Conservation (phyloP, 2,888 invertebrate genomes). For the Elmis aenea region DNA sequence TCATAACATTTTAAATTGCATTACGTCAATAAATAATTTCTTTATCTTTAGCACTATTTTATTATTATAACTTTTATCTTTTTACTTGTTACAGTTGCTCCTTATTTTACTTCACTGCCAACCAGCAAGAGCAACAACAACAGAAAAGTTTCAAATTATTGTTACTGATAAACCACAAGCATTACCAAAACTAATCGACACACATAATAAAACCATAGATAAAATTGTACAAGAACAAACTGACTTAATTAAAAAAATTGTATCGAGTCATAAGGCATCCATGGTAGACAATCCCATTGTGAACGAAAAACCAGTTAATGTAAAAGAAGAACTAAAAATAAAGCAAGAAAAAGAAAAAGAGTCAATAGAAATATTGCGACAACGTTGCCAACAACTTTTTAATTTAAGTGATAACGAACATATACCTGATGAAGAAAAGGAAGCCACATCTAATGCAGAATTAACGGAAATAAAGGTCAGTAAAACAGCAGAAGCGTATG, state of each 20-base stretch:
- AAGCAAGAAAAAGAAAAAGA: conserved; percentile 20
- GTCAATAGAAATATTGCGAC: conserved; percentile 33
- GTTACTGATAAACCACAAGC: conserved; percentile 7
- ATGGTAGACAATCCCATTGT: conserved; percentile 24
- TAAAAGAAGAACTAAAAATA: conserved; percentile 3
- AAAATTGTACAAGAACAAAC: conserved; percentile 39
- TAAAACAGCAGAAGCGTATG: conserved; percentile 14
- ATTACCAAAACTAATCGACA: no score
- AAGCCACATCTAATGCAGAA: no score
- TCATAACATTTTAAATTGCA: no score
- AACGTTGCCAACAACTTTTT: conserved; percentile 34
- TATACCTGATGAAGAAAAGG: background rate
- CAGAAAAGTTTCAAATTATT: conserved; percentile 8
- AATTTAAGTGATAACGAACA: conserved; percentile 4
- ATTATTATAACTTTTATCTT: no score
- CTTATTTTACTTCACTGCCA: no score
- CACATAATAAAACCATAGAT: conserved; percentile 27
- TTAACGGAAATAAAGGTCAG: no score
- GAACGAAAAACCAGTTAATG: conserved; percentile 23
- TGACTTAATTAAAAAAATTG: conserved; percentile 38
- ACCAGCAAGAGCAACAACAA: no score
- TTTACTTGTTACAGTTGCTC: no score
- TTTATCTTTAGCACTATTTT: no score
- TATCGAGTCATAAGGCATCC: conserved; percentile 23
- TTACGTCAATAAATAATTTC: no score